Base-by-base conservation (phyloP, 2,797 vertebrate species). In the Eremophila alpestris region DNA sequence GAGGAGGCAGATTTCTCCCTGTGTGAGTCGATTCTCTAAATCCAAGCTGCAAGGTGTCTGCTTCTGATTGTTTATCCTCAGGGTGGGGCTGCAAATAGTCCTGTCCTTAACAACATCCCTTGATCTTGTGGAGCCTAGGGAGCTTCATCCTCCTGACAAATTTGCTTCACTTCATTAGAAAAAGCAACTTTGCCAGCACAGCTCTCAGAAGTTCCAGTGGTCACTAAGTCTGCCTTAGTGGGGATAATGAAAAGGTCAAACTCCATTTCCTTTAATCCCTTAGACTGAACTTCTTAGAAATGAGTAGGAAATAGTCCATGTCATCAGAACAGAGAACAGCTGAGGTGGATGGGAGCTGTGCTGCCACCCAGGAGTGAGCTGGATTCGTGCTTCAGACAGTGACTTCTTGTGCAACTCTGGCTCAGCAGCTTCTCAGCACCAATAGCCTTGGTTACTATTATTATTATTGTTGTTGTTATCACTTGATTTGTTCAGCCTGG, bases 181-280 rank as follows among this genome's bases (percentile, higher is more conserved):
- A 45, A 73, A 45, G 40, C 34, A 69, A 9, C 5, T n/a, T 51
- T 2, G 36, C 52, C 86, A 89, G 77, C 5, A 2, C 18, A 71
- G 48, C 74, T 82, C 60, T 95, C 86, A 62, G 62, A 90, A 92
- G 65, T 78, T 86, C 70, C 80, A 92, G 27, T 51, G 51, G 43
- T 75, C 70, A 79, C 27, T 59, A 45, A 69, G 0, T 13, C 55
- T 27, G 51, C 46, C 73, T 92, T 75, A 51, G 38, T 0, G 0
- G 59, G 88, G 63, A 65, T 62, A 59, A 73, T 13, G 41, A 41
- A 88, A 94, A 84, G 67, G 78, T 76, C 48, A 59, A 38, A 63
- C 29, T 84, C 56, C 26, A 55, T 92, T 90, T 93, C 24, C 43
- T 75, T 82, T 70, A 92, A 94, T 90, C 67, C 59, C n/a, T 27